These are phyloP conservation scores for Isurus oxyrinchus DNA, from an alignment of 2,113 vertebrate species.

Conservation along the genomic window DNA sequence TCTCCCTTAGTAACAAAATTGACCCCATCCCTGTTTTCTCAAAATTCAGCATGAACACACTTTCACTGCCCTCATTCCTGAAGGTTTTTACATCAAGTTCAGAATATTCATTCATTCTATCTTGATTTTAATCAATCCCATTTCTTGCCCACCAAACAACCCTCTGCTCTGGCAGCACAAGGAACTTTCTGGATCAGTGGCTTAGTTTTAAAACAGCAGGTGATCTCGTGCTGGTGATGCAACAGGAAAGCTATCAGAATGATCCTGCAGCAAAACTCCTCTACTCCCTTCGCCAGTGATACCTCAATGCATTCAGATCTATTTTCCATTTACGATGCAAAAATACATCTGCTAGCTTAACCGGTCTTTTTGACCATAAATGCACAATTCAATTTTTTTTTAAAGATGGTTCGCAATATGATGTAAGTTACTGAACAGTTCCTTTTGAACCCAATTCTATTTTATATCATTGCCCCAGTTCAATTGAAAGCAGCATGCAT, in stretches of 20 bases:
- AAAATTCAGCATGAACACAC: not conserved
- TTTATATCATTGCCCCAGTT: not conserved
- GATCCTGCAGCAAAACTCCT: not conserved
- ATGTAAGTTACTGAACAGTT: not conserved
- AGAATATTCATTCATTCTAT: not conserved
- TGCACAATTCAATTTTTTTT: not conserved
- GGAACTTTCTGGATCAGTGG: not conserved
- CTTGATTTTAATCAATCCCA: not conserved
- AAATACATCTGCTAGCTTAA: not conserved
- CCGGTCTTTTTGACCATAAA: not conserved
- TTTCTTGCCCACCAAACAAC: not conserved
- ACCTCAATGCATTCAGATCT: not conserved
- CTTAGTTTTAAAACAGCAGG: not conserved
- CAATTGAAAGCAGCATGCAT: not conserved
- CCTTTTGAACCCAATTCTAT: not conserved
- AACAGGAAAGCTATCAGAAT: not conserved
- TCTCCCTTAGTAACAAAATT: not conserved
- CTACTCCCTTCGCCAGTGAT: not conserved
- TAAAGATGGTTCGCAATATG: not conserved
- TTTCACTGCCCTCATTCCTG: not conserved
- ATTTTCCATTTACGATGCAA: not conserved
- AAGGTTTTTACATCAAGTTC: not conserved
- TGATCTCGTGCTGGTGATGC: not conserved
- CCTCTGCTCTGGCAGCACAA: not conserved
- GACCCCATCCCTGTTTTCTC: not conserved